phyloP scores from a whole-genome alignment of 2,888 invertebrate species.

The Anagyrus pseudococci region DNA sequence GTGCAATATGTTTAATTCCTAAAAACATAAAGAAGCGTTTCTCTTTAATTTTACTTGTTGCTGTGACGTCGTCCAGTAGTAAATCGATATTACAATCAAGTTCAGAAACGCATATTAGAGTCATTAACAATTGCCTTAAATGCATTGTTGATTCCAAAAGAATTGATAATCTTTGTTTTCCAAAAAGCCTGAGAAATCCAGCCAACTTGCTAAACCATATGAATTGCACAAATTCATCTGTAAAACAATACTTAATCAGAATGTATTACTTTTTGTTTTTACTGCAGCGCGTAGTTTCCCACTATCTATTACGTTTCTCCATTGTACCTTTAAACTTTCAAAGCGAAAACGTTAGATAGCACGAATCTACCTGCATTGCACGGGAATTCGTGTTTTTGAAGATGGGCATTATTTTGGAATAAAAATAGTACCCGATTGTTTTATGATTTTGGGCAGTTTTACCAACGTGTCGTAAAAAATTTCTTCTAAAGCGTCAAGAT shows the following conservation, averaged over 20 bases:
- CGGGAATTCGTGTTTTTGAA: too few relatives aligned
- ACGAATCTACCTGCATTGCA: too few relatives aligned
- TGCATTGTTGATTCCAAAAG: slow-evolving; percentile 66
- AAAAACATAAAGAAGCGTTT: slow-evolving; percentile 2
- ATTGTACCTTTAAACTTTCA: too few relatives aligned
- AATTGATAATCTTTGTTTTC: slow-evolving; percentile 65
- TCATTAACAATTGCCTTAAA: slow-evolving; percentile 67
- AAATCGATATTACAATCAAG: slow-evolving; percentile 63
- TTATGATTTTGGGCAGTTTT: slow-evolving; percentile 71
- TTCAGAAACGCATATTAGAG: slow-evolving; percentile 66
- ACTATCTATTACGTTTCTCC: too few relatives aligned
- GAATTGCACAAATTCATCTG: slow-evolving; percentile 70
- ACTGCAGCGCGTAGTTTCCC: too few relatives aligned
- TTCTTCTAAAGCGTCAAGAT: slow-evolving; percentile 68
- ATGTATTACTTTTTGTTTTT: too few relatives aligned
- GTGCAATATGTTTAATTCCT: background rate
- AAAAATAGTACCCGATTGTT: slow-evolving; percentile 63
- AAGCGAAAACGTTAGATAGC: too few relatives aligned
- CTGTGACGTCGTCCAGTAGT: slow-evolving; percentile 65
- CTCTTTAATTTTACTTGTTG: slow-evolving; percentile 41
- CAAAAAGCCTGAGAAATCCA: slow-evolving; percentile 72
- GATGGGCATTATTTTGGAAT: too few relatives aligned
- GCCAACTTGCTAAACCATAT: slow-evolving; percentile 70
- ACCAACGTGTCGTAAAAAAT: slow-evolving; percentile 68
- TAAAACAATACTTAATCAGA: slow-evolving; percentile 9